Conservation (phyloP, 2,888 invertebrate genomes). For the Ornithoptera alexandrae region DNA sequence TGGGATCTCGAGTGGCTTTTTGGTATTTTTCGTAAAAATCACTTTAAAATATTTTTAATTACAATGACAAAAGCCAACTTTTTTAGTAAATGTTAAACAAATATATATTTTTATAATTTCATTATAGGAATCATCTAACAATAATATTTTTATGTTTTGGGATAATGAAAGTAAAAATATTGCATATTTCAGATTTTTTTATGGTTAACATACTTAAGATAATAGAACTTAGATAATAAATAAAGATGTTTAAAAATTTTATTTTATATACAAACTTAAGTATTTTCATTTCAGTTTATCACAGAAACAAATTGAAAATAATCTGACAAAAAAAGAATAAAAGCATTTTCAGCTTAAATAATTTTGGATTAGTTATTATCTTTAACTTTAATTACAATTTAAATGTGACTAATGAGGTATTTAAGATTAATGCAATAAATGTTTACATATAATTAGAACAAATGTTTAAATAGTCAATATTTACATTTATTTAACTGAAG, state of each 20-base stretch:
- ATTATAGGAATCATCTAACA: too few species aligned
- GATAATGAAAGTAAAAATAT: too few species aligned
- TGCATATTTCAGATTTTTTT: background rate
- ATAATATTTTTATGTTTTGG: too few species aligned
- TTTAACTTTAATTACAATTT: background rate
- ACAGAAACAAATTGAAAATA: background rate
- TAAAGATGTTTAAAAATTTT: background rate
- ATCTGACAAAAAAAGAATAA: background rate
- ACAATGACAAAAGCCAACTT: too few species aligned
- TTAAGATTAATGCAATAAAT: background rate
- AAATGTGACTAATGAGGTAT: slow-evolving; percentile 3
- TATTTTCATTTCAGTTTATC: slow-evolving; percentile 2
- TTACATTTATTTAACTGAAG: background rate
- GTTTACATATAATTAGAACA: background rate
- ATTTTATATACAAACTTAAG: background rate
- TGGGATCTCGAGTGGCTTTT: too few species aligned
- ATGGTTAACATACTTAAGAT: background rate
- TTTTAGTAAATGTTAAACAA: too few species aligned
- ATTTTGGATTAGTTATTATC: background rate
- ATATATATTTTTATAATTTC: too few species aligned
- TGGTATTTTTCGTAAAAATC: too few species aligned
- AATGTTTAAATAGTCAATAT: background rate
- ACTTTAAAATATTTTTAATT: too few species aligned
- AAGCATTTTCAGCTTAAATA: background rate
- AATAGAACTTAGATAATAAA: background rate